Conservation (phyloP, 2,888 invertebrate genomes). For the Polyploca ridens region DNA sequence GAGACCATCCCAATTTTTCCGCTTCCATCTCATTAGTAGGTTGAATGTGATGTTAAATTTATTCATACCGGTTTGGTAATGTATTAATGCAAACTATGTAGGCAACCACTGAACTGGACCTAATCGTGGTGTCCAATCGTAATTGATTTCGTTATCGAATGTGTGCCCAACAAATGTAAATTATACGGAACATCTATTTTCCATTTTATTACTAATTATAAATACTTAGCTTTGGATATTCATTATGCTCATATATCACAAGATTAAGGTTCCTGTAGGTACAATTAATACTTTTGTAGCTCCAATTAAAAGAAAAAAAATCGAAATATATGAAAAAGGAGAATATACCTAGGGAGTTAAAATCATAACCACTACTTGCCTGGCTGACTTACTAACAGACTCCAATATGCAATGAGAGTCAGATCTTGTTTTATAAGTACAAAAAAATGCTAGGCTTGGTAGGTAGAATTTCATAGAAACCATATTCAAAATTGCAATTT, state of each 20-base stretch:
- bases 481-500: too few relatives aligned
- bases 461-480: too few relatives aligned
- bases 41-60: slow-evolving; percentile 56
- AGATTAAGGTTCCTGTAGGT: too few relatives aligned
- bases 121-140: slow-evolving; percentile 57
- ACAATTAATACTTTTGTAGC: too few relatives aligned
- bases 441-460: too few relatives aligned
- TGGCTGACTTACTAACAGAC: too few relatives aligned
- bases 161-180: slow-evolving; percentile 41
- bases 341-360: too few relatives aligned
- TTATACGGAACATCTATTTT: slow-evolving; percentile 34
- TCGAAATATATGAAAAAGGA: too few relatives aligned
- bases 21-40: slow-evolving; percentile 58
- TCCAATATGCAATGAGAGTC: too few relatives aligned
- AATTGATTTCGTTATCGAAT: slow-evolving; percentile 59
- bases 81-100: slow-evolving; percentile 65
- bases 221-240: background rate
- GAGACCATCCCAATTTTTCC: slow-evolving; percentile 60
- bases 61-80: slow-evolving; percentile 58
- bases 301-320: background rate
- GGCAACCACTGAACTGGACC: slow-evolving; percentile 53
- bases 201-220: slow-evolving; percentile 34
- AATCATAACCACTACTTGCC: too few relatives aligned
- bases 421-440: too few relatives aligned
- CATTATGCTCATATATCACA: too few relatives aligned